Evolutionary conservation across 1,140 invertebrate species (phyloP).

Genomic region (Drosophila melanica): DNA sequence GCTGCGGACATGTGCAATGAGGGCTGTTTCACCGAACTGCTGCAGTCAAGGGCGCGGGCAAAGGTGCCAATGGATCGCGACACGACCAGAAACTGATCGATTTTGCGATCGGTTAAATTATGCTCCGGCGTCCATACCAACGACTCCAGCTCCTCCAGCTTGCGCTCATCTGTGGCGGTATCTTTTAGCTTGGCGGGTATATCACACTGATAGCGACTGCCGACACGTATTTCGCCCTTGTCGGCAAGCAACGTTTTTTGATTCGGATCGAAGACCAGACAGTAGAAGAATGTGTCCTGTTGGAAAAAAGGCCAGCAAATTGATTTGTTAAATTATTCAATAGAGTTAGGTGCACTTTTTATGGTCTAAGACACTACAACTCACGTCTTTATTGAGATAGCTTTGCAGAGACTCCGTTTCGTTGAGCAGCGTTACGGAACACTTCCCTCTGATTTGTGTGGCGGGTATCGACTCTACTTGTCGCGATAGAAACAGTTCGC

Average conservation of each 20-base stretch:
- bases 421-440: constrained; percentile 98
- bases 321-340: not conserved
- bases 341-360: not conserved
- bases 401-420: constrained; percentile 98
- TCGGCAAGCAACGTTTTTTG: constrained; percentile 99
- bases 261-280: constrained; percentile 99
- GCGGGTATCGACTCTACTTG: constrained; percentile 99
- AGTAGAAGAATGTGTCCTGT: constrained; percentile 99
- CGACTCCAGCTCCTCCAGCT: constrained; percentile 93
- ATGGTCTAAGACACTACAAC: constrained; percentile 78
- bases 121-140: constrained; percentile 97
- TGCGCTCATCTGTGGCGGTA: constrained; percentile 91
- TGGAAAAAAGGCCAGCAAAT: constrained; percentile 68
- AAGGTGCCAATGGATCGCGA: constrained; percentile 99
- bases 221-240: constrained; percentile 96
- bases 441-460: constrained; percentile 99
- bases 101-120: constrained; percentile 95
- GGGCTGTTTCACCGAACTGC: constrained; percentile 98
- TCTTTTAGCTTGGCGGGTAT: constrained; percentile 89
- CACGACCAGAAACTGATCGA: constrained; percentile 99
- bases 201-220: constrained; percentile 98
- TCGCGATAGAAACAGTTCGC: constrained; percentile 98
- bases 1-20: constrained; percentile 99
- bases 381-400: constrained; percentile 98
- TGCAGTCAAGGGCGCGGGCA: constrained; percentile 98